These are phyloP conservation scores for Apostichopus japonicus DNA, from an alignment of 35 echinoderm and acorn worm genomes.

Conservation along the genomic window DNA sequence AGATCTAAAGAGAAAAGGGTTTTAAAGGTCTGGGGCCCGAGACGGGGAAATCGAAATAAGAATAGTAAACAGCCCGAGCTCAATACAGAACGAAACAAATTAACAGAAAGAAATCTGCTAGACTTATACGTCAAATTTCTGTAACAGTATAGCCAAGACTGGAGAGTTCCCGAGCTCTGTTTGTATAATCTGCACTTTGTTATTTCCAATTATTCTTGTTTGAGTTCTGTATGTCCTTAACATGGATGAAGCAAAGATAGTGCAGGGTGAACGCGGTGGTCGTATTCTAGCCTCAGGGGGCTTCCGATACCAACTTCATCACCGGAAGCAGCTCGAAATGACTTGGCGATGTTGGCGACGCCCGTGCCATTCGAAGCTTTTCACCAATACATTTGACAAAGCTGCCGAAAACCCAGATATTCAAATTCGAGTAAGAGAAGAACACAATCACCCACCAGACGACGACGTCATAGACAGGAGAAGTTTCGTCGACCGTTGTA, in stretches of 20 bases:
- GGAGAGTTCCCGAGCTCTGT: neutral
- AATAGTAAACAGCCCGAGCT: too few relatives aligned
- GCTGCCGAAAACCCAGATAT: conserved; percentile 42
- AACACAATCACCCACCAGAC: conserved; percentile 48
- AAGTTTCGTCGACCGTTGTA: conserved; percentile 31
- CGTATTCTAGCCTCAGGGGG: conserved; percentile 5
- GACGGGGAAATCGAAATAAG: too few relatives aligned
- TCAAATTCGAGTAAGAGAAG: conserved; percentile 32
- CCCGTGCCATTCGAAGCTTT: neutral
- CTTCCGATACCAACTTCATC: conserved; percentile 39
- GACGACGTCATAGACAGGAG: conserved; percentile 27
- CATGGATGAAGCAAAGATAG: conserved; percentile 14
- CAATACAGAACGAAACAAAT: too few relatives aligned
- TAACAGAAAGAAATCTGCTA: too few relatives aligned
- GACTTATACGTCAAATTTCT: too few relatives aligned
- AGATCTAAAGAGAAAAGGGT: too few relatives aligned
- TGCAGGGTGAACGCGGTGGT: conserved; percentile 22
- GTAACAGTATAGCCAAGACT: neutral
- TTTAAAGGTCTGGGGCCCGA: too few relatives aligned
- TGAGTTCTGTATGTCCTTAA: neutral
- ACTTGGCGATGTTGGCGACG: conserved; percentile 26
- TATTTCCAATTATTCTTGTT: neutral
- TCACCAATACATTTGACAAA: conserved; percentile 18
- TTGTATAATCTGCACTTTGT: neutral
- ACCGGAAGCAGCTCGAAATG: conserved; percentile 32